These are phyloP conservation scores for Drosophila pandora DNA, from an alignment of 1,140 invertebrate species.

Conservation along the genomic window DNA sequence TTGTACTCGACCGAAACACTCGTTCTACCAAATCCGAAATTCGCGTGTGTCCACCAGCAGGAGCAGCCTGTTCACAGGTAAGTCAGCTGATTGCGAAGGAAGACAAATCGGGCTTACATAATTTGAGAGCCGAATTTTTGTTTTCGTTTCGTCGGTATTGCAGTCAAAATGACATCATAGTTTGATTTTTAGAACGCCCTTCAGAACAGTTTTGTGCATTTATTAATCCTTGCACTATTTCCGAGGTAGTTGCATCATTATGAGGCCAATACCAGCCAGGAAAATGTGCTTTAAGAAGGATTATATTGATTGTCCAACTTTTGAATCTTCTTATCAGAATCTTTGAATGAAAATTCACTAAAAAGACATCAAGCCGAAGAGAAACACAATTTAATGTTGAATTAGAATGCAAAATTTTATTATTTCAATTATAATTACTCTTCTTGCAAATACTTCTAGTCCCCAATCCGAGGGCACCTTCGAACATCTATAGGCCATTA, in stretches of 20 bases:
- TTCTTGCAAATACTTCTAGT: slow-evolving; percentile 53
- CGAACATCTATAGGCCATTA: slow-evolving; percentile 1
- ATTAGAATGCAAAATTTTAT: slow-evolving; percentile 57
- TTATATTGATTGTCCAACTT: background rate
- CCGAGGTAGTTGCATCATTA: slow-evolving; percentile 13
- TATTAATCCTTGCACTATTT: slow-evolving; percentile 3
- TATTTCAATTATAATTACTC: slow-evolving; percentile 31
- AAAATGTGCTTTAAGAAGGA: too few species aligned
- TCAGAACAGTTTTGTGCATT: background rate
- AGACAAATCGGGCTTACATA: slow-evolving; percentile 52
- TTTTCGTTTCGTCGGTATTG: slow-evolving; percentile 39
- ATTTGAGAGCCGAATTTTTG: slow-evolving; percentile 42
- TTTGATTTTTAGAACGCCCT: slow-evolving; percentile 22
- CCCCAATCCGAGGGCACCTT: slow-evolving; percentile 32
- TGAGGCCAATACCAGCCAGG: background rate
- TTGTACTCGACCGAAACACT: slow-evolving; percentile 31
- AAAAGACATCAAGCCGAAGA: background rate
- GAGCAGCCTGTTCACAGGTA: slow-evolving; percentile 40
- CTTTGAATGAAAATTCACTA: background rate
- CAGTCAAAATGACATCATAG: slow-evolving; percentile 62
- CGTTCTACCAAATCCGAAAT: slow-evolving; percentile 23
- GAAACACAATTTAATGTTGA: background rate
- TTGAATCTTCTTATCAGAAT: too few species aligned
- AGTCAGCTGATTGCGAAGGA: slow-evolving; percentile 4
- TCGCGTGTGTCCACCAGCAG: slow-evolving; percentile 32